Base-by-base conservation (phyloP, 2,797 vertebrate species). In the Vultur gryphus region DNA sequence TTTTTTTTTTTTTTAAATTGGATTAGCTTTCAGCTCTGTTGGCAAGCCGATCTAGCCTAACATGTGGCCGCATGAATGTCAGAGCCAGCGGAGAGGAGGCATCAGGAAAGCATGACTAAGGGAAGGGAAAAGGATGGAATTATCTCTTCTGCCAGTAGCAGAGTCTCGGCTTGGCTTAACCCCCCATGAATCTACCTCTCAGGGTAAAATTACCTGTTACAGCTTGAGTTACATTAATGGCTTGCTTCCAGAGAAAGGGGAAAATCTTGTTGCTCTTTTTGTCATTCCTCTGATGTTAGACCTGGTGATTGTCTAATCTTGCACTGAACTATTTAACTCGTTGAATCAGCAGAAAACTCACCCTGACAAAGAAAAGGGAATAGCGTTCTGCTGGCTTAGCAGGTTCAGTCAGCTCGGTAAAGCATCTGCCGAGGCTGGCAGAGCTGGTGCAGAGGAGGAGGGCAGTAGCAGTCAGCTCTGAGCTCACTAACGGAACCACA, bases 61-160 rank as follows among this genome's bases (percentile, higher is more conserved):
- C 65, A 21, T 96, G 93, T 90, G 80, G 77, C 86, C 13, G 2
- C 84, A 46, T 37, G 67, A 91, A 54, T 41, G 55, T 64, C 0
- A 0, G 69, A 95, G 94, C 91, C 85, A 94, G 78, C 1, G 2
- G 70, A 94, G 69, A 88, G 54, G 13, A 96, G 80, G 43, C 92
- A 89, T 96, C 77, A 72, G 93, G 93, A 96, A 96, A 93, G 73
- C 93, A 94, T 92, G 92, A 95, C 93, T 94, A 95, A 93, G 93
- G 93, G 61, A 96, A 92, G 69, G 70, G 65, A 35, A 86, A 90
- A 84, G 73, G 65, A 76, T 65, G 84, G 62, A 92, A 90, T 84
- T 70, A 81, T 82, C 49, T 72, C 35, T 91, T 94, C 73, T 88
- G 87, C 90, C 79, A 90, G 85, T 55, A 81, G 91, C 76, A 85